phyloP scores from a whole-genome alignment of 1,140 invertebrate genomes.

The Heliconius hermathena region DNA sequence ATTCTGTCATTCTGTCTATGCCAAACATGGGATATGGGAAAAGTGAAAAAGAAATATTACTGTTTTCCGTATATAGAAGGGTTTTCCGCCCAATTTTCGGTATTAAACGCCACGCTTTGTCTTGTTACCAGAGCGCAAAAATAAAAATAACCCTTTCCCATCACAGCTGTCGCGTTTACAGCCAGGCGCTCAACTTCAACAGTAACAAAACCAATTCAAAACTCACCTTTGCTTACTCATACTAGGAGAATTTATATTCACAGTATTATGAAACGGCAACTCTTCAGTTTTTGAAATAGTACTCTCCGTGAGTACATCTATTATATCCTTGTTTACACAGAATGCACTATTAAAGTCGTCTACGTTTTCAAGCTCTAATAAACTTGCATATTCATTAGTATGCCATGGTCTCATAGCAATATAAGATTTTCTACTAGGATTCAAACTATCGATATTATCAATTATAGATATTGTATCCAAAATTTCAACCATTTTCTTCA shows the following conservation, averaged over 20 bases:
- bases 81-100: no score
- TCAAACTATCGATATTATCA: slow-evolving; percentile 52
- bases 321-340: slow-evolving; percentile 52
- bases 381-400: slow-evolving; percentile 55
- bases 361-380: slow-evolving; percentile 65
- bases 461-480: slow-evolving; percentile 62
- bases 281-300: slow-evolving; percentile 45
- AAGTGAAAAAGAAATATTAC: no score
- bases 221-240: slow-evolving; percentile 38
- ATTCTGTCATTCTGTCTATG: no score
- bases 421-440: slow-evolving; percentile 30
- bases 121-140: no score
- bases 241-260: slow-evolving; percentile 45
- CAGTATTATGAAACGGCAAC: slow-evolving; percentile 41
- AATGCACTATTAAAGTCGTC: slow-evolving; percentile 52
- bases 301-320: slow-evolving; percentile 48
- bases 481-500: slow-evolving; percentile 52
- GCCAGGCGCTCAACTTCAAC: not conserved
- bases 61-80: no score
- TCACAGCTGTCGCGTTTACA: not conserved
- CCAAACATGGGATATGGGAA: no score
- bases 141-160: no score
- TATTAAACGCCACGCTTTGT: no score
- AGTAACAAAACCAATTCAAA: not conserved
- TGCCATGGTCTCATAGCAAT: slow-evolving; percentile 59